Evolutionary conservation across 1,140 invertebrate genomes (phyloP).

Genomic region (Charaxes varanes): DNA sequence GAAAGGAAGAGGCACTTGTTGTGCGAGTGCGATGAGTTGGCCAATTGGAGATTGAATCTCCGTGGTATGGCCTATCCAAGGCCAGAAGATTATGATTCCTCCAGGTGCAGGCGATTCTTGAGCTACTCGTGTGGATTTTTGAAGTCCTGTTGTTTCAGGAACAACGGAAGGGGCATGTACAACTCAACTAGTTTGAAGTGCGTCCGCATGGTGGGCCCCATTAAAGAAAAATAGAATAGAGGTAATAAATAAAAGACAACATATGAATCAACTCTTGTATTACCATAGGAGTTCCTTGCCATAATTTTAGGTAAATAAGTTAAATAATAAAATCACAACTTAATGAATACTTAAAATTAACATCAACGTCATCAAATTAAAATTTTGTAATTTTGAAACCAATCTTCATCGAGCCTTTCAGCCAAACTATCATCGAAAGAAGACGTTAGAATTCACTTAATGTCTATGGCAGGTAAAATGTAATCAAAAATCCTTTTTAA

Average conservation of each 20-base stretch:
- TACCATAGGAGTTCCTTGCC: slow-evolving; percentile 60
- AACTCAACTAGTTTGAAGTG: no score
- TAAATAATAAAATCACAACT: slow-evolving; percentile 71
- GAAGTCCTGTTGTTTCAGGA: no score
- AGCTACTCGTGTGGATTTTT: no score
- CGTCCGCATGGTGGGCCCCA: no score
- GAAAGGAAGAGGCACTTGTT: no score
- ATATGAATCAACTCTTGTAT: slow-evolving; percentile 59
- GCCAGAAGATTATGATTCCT: no score
- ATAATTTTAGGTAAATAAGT: slow-evolving; percentile 71
- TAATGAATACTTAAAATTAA: slow-evolving; percentile 70
- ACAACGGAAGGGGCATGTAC: no score
- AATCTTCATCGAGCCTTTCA: slow-evolving; percentile 17
- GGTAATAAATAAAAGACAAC: slow-evolving; percentile 24
- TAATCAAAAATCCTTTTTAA: slow-evolving; percentile 58
- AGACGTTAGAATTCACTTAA: slow-evolving; percentile 53
- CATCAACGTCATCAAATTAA: slow-evolving; percentile 39
- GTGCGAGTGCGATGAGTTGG: no score
- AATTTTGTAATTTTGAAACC: slow-evolving; percentile 41
- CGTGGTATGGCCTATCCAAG: no score
- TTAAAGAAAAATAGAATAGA: not conserved
- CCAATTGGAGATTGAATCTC: no score
- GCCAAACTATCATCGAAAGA: slow-evolving; percentile 23
- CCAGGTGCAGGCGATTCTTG: no score
- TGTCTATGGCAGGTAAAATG: slow-evolving; percentile 65